Percentiles rank a stretch among this genome's conserved stretches.
Evolutionary conservation across 2,797 vertebrate genomes (phyloP).

Genomic region (Scolopax rusticola): DNA sequence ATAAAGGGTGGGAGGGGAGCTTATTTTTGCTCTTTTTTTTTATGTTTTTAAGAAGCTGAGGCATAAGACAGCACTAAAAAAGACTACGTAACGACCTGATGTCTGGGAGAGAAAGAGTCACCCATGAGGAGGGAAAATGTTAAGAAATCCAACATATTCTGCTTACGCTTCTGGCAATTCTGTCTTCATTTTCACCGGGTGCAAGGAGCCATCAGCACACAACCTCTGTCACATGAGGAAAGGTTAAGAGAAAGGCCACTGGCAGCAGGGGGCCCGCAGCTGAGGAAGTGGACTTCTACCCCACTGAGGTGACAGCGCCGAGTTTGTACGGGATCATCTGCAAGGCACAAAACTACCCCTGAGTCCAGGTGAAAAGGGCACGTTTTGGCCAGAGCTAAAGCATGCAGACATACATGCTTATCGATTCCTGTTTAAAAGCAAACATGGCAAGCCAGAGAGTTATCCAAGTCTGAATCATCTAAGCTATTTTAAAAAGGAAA

Average conservation of each 20-base stretch:
- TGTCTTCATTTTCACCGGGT: not conserved
- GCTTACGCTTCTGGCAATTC: not conserved
- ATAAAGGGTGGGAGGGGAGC: not conserved
- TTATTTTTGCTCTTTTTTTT: not conserved
- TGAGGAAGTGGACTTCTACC: constrained; percentile 2
- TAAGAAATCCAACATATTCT: not conserved
- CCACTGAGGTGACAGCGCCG: not conserved
- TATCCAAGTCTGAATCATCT: not conserved
- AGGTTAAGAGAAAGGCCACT: not conserved
- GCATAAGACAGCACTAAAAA: not conserved
- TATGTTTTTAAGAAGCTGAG: not conserved
- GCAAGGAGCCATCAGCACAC: accelerated
- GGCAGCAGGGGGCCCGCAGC: accelerated
- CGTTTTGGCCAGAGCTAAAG: not conserved
- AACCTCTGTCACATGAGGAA: not conserved
- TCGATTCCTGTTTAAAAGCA: not conserved
- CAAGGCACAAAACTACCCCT: not conserved
- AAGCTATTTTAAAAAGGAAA: not conserved
- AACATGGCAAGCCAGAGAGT: not conserved
- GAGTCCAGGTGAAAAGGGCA: not conserved
- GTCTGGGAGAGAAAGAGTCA: not conserved
- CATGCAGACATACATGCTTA: not conserved
- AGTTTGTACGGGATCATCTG: not conserved
- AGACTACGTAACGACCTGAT: not conserved
- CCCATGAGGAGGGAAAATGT: not conserved